A percentile compares a stretch with the other conserved stretches of the same genome.
Conservation (phyloP, 2,113 vertebrate species). For the Ptilonorhynchus violaceus region DNA sequence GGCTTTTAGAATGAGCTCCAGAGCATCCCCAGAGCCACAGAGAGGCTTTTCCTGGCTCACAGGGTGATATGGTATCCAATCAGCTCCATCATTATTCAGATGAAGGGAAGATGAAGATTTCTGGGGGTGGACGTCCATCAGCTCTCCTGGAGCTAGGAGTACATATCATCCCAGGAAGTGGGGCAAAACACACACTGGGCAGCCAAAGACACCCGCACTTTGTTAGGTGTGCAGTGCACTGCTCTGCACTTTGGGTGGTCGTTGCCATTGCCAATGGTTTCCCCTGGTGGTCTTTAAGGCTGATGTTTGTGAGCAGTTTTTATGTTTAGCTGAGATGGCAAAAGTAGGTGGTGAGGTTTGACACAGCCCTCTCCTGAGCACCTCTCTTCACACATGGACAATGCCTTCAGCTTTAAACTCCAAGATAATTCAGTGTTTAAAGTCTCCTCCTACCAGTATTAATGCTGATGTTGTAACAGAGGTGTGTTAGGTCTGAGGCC, state of each 20-base stretch:
- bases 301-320: background rate
- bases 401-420: background rate
- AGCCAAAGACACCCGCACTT: background rate
- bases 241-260: background rate
- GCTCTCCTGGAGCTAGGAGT: background rate
- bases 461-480: background rate
- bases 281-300: background rate
- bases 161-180: background rate
- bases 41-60: background rate
- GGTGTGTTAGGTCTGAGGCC: background rate
- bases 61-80: background rate
- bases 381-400: fast-evolving
- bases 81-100: background rate
- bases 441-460: background rate
- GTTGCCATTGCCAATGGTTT: background rate
- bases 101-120: background rate
- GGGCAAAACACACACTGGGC: fast-evolving
- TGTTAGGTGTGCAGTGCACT: background rate
- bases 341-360: background rate
- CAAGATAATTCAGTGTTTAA: background rate
- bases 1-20: background rate
- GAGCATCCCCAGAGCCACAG: background rate
- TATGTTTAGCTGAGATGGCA: background rate
- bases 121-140: background rate
- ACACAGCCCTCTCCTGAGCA: background rate